Base-by-base conservation (phyloP, 2,797 vertebrate species). In the Enteromius trimaculatus region DNA sequence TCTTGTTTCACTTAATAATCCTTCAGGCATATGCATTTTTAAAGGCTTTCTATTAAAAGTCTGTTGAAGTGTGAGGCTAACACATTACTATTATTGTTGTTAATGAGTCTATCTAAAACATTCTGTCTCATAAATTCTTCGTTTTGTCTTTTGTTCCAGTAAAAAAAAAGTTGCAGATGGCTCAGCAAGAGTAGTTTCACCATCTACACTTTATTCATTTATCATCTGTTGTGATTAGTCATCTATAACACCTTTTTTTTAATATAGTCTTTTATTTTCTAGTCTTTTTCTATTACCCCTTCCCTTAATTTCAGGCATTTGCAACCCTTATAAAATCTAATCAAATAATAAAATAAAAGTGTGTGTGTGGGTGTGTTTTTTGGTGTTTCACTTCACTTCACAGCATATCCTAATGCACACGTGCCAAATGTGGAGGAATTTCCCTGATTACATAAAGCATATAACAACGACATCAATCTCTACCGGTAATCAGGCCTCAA, bases 401-500 rank as follows among this genome's bases (percentile, higher is more conserved):
- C 44, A 47, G 13, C 13, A 47, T 14, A 13, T 11, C 44, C 44
- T 47, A 14, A 47, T 47, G 13, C 44, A 44, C 42, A 47, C 3
- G 44, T 47, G 44, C 13, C 51, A 87, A 89, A 90, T 84, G 90
- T 86, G 72, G 90, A 91, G 89, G 92, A 90, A 92, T 93, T 92
- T 92, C 94, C 94, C 90, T 90, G 92, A 89, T 91, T 93, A 94
- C 91, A 93, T 94, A 93, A 94, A 90, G 89, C 92, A 93, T 93
- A 93, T 90, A 92, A 92, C 93, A 93, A 94, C 91, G 90, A 91
- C 93, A 94, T 95, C 93, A 93, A 93, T 94, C 92, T 90, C 89
- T 90, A 83, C 88, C 88, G 89, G 92, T 92, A 90, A 94, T 91
- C 92, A 93, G 91, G 90, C 91, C 93, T 95, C 91, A 93, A 95